Evolutionary conservation across 1,140 invertebrate species (phyloP).

Genomic region (Leptinotarsa texana): DNA sequence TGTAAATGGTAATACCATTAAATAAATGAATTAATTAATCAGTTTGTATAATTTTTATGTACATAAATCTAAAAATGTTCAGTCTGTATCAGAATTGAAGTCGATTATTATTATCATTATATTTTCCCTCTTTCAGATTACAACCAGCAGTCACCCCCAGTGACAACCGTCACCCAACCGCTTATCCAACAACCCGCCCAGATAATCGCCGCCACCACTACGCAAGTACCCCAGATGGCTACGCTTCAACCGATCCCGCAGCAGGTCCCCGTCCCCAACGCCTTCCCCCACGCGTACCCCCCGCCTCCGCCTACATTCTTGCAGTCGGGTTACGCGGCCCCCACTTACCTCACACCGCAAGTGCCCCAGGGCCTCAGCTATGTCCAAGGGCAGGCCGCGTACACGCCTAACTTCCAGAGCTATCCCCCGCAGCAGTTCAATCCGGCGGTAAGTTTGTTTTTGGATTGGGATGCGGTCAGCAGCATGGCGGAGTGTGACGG

Average conservation of each 20-base stretch:
- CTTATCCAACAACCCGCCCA: slow-evolving; percentile 38
- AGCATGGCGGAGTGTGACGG: too few species aligned
- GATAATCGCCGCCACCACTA: slow-evolving; percentile 31
- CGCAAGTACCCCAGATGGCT: slow-evolving; percentile 39
- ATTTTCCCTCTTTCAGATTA: slow-evolving; percentile 43
- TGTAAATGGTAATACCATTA: too few species aligned
- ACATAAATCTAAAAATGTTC: too few species aligned
- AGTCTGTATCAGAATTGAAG: too few species aligned
- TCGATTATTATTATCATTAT: too few species aligned
- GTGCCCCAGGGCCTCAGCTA: slow-evolving; percentile 50
- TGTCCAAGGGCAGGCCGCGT: slow-evolving; percentile 47
- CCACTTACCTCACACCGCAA: slow-evolving; percentile 43
- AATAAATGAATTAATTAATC: too few species aligned
- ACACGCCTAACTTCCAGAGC: slow-evolving; percentile 45
- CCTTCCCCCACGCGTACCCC: slow-evolving; percentile 44
- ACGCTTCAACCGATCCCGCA: slow-evolving; percentile 32
- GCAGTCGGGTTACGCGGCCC: slow-evolving; percentile 35
- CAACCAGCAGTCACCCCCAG: slow-evolving; percentile 42
- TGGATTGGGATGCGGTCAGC: too few species aligned
- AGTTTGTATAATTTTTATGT: too few species aligned
- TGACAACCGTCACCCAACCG: slow-evolving; percentile 34
- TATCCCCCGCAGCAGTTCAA: slow-evolving; percentile 51
- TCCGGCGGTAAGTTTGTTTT: slow-evolving; percentile 45
- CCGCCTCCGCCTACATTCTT: slow-evolving; percentile 45
- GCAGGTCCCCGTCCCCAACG: slow-evolving; percentile 39